Base-by-base conservation (phyloP, 2,113 vertebrate genomes). In the Glaucomys volans region DNA sequence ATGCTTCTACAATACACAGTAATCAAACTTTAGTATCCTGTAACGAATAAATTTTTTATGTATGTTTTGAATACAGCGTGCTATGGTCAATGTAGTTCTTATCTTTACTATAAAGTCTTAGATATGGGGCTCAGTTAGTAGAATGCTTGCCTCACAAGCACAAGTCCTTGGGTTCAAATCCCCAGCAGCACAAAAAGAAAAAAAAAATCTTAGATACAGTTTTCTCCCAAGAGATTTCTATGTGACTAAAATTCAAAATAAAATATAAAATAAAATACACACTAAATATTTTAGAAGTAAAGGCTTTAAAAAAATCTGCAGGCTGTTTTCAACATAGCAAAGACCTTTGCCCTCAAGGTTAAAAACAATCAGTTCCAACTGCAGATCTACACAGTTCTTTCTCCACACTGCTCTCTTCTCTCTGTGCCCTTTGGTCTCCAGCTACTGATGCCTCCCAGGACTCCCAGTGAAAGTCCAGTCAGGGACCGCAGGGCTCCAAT, bases 11-110 rank as follows among this genome's bases (percentile, higher is more conserved):
- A 86, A 82, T 32, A 92, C 62, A 80, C 80, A 71, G 93, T 86
- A 93, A 94, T 35, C 44, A 81, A 97, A 57, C 40, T 80, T 97
- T 87, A 97, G 96, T 91, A 97, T 81, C n/a, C 69, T 87, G 50
- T n/a, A 17, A 50, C 91, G 37, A 81, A 93, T 92, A 95, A 37
- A 50, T 30, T 95, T 47, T 57, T 22, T 0, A 35, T 75, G 87
- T 71, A 67, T 0, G 16, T 85, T 71, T 81, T 87, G 26, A 82
- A 71, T 77, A 16, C 9, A 93, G 20, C 75, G 7, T 47, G 52
- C 20, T 22, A 5, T 1, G 5, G 87, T 40, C 57, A 76, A 91
- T 95, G 77, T 50, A 57, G 52, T 81, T 96, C 50, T 40, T 77
- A 9, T 92, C 93, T 98, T 76, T 79, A 88, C 5, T 44, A 32